These are phyloP conservation scores for Parasteatoda tepidariorum DNA, from an alignment of 1,140 invertebrate species.

Conservation along the genomic window DNA sequence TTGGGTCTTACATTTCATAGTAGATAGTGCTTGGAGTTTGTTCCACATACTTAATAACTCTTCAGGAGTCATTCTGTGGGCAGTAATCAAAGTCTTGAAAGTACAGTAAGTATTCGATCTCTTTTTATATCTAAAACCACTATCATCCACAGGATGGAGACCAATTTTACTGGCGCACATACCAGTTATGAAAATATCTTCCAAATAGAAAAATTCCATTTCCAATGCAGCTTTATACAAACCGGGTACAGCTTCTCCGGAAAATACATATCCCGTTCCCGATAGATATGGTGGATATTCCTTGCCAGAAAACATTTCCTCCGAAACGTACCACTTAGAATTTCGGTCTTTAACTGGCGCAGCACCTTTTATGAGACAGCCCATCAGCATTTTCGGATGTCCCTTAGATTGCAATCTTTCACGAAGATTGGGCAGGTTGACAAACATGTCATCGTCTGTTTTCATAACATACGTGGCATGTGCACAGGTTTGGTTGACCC, in stretches of 20 bases:
- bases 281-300: constrained; percentile 86
- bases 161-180: constrained; percentile 52
- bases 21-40: constrained; percentile 49
- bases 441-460: constrained; percentile 72
- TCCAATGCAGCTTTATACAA: constrained; percentile 65
- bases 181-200: constrained; percentile 71
- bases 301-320: constrained; percentile 80
- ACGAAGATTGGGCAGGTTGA: constrained; percentile 72
- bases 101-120: constrained; percentile 56
- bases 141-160: constrained; percentile 51
- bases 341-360: constrained; percentile 77
- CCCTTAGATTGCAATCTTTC: constrained; percentile 57
- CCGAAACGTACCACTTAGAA: constrained; percentile 82
- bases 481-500: constrained; percentile 69
- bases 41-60: constrained; percentile 53
- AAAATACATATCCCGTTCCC: constrained; percentile 85
- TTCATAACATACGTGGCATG: constrained; percentile 69
- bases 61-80: constrained; percentile 57
- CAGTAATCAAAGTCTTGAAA: constrained; percentile 58
- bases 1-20: constrained; percentile 57
- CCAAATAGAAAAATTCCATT: constrained; percentile 66
- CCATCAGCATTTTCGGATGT: constrained; percentile 73
- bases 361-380: constrained; percentile 80
- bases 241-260: constrained; percentile 69
- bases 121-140: constrained; percentile 62